Percentiles rank a stretch among this genome's conserved stretches.
Conservation (phyloP, 1,140 invertebrate species). For the Acromyrmex echinatior region DNA sequence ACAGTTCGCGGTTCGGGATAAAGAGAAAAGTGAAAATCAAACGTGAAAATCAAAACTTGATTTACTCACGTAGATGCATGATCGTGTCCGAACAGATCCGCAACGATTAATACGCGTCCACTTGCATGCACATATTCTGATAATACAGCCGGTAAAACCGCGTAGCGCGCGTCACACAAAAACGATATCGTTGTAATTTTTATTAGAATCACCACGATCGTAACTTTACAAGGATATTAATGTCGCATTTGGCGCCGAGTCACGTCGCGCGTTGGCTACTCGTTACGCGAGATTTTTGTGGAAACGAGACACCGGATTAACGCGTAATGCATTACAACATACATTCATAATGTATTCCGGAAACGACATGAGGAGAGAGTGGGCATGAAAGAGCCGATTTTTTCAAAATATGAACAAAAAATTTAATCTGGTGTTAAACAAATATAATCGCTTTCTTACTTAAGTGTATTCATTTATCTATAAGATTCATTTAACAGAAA, state of each 20-base stretch:
- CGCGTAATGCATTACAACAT: slow-evolving; percentile 21
- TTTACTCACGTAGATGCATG: slow-evolving; percentile 30
- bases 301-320: slow-evolving; percentile 40
- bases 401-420: too few relatives aligned
- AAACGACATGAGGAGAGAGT: background rate
- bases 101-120: slow-evolving; percentile 9
- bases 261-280: slow-evolving; percentile 16
- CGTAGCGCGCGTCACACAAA: slow-evolving; percentile 6
- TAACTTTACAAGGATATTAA: slow-evolving; percentile 61
- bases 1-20: background rate
- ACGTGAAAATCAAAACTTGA: slow-evolving; percentile 13
- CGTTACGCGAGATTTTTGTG: slow-evolving; percentile 42
- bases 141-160: slow-evolving; percentile 52
- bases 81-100: slow-evolving; percentile 31
- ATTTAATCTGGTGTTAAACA: too few relatives aligned
- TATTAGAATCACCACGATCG: slow-evolving; percentile 43
- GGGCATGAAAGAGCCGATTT: too few relatives aligned
- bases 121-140: slow-evolving; percentile 22
- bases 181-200: slow-evolving; percentile 62
- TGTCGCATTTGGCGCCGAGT: slow-evolving; percentile 48
- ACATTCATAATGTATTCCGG: background rate
- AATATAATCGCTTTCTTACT: too few relatives aligned
- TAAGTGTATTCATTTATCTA: too few relatives aligned
- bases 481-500: too few relatives aligned
- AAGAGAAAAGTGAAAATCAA: slow-evolving; percentile 46